A percentile compares a stretch with the other conserved stretches of the same genome.
Conservation (phyloP, 2,113 vertebrate genomes). For the Zapornia atra region DNA sequence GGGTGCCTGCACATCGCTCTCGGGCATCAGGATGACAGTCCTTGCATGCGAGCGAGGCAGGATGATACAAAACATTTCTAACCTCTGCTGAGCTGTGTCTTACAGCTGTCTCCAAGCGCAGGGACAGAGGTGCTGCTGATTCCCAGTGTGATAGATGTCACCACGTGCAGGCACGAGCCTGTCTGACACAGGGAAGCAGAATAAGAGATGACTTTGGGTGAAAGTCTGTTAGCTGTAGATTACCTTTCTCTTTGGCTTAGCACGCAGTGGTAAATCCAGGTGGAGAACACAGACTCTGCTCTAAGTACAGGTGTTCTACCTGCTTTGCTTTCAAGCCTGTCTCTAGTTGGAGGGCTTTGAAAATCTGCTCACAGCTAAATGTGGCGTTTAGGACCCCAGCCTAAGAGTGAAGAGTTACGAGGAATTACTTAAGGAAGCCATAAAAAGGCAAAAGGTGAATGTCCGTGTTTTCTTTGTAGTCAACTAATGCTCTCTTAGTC, state of each 20-base stretch:
- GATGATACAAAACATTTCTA: neutral
- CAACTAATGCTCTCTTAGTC: neutral
- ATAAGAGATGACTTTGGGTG: neutral
- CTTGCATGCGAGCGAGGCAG: neutral
- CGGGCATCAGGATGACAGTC: neutral
- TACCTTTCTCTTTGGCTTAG: neutral
- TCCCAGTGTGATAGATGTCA: neutral
- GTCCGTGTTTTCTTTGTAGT: neutral
- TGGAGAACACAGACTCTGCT: neutral
- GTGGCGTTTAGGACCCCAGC: neutral
- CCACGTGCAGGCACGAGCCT: rapidly evolving
- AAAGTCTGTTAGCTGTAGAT: neutral
- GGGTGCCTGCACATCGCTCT: neutral
- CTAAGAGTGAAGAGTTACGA: neutral
- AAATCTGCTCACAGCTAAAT: neutral
- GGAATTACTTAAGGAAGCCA: neutral
- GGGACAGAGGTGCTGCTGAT: neutral
- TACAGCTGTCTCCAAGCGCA: neutral
- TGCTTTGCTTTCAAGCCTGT: neutral
- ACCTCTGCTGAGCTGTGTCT: neutral
- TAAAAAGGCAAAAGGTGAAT: slow-evolving; percentile 5
- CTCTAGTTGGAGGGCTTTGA: neutral
- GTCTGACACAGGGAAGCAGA: neutral
- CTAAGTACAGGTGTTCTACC: neutral
- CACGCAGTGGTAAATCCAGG: neutral